phyloP scores from a whole-genome alignment of 2,113 vertebrate genomes.

The Ammospiza caudacuta region DNA sequence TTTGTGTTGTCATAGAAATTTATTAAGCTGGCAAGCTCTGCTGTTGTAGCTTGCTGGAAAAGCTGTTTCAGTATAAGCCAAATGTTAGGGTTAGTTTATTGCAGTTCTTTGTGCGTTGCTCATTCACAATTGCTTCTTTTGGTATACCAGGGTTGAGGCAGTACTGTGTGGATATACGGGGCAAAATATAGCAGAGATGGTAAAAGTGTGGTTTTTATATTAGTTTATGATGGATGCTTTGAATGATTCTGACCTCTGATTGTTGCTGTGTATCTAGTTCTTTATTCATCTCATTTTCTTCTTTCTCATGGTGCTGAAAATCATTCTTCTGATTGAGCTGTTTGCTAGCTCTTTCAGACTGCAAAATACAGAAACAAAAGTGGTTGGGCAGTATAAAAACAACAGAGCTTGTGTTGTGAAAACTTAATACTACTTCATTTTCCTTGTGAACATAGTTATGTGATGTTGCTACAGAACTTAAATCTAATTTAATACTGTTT shows the following conservation, averaged over 20 bases:
- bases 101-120: slow-evolving; percentile 9
- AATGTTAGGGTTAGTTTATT: slow-evolving; percentile 29
- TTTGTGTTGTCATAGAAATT: slow-evolving; percentile 47
- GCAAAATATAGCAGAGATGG: background rate
- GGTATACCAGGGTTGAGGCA: background rate
- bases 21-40: slow-evolving; percentile 20
- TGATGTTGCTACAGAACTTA: background rate
- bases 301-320: background rate
- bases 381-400: background rate
- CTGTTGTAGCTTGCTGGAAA: slow-evolving; percentile 11
- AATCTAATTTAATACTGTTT: background rate
- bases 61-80: slow-evolving; percentile 29
- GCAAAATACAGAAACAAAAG: background rate
- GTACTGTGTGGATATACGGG: background rate
- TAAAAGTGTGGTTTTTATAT: background rate
- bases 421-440: background rate
- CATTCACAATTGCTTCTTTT: slow-evolving; percentile 2
- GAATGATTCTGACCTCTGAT: background rate
- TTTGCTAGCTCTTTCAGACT: background rate
- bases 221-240: background rate
- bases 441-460: background rate
- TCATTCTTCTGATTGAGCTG: background rate
- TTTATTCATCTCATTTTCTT: background rate
- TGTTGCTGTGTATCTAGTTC: background rate
- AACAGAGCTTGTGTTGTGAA: background rate